Base-by-base conservation (phyloP, 2,113 vertebrate species). In the human region DNA sequence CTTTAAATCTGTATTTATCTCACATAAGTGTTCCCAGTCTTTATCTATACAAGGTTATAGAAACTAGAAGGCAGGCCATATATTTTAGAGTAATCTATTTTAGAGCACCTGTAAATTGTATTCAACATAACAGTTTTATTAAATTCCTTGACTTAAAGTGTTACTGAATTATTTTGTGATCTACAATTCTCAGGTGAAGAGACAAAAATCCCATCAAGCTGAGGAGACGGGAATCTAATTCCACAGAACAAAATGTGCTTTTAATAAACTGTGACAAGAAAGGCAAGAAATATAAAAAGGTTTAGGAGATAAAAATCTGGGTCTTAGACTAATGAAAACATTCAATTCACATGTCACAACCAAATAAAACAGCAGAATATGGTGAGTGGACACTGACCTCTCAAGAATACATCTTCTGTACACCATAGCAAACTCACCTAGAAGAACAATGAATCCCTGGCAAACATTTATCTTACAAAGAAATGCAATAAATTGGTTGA, bases 61-160 rank as follows among this genome's bases (percentile, higher is more conserved):
- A 93, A 97, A 90, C 38, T 86, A 27, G 45, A 94, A 96, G 81
- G 59, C 30, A 93, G 66, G 48, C 13, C 14, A 59, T 97, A 84
- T 95, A 94, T 97, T 96, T 96, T 87, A 89, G 81, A 93, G 55
- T 96, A 93, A 97, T 89, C 78, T 96, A 52, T 83, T 96, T 97
- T 93, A 96, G 45, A 96, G n/a, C 27, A 80, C 66, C 72, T 96
- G 97, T 94, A 96, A 95, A 97, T 96, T 96, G 50, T 90, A 93
- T 94, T 97, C 90, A 96, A 72, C 25, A 52, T 89, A 96, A 75
- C 92, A 96, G 43, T 96, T 97, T 98, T 97, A 98, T 97, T 98
- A 96, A 98, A 97, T 96, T 96, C 75, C 81, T 96, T 97, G 89
- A 97, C 96, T 97, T 96, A 96, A 97, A 96, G 61, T 96, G 94